Evolutionary conservation across 2,797 vertebrate genomes (phyloP), one percentile per base, ranked within the genome.

Genomic region (Ispidina picta): DNA sequence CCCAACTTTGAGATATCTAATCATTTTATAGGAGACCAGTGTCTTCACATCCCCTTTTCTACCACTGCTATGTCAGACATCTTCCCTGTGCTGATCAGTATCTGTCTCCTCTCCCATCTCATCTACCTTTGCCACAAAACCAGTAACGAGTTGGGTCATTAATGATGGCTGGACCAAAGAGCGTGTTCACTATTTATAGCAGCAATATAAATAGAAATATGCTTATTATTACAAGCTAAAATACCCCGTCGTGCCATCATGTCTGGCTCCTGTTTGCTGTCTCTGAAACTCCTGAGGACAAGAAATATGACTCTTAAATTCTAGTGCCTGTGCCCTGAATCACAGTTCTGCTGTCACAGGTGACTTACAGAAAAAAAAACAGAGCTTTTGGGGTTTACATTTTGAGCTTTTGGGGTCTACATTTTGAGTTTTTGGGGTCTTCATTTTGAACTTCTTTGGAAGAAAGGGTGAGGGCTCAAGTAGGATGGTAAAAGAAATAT

Each of bases 141-240:
- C 59, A 76, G 0, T 29, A 51, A 63, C 1, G 0, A 87, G 55
- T 31, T 5, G 1, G 23, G 17, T 78, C 80, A 15, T 48, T 66
- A 49, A 59, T 23, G 54, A 51, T 59, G 6, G 4, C 49, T 55
- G 66, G 63, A 35, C 64, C 86, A 74, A 77, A 89, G 79, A 73
- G 51, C 66, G 55, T 12, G 25, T 19, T 22, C 14, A 20, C 44
- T 94, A 64, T 90, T 92, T 90, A 60, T 91, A 89, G 56, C 68
- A 91, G 37, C 49, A 49, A 29, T 55, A 63, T 20, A 81, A 77
- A 62, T 44, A 75, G 58, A 72, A 81, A 65, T 54, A 31, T 51
- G 43, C 43, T 92, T 87, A 63, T 88, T 88, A 72, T 29, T 56
- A 7, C 26, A 28, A 10, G 65, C 35, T 10, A 12, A 79, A 81